Conservation (phyloP, 2,888 invertebrate species). For the Drosophila nr. fundita region DNA sequence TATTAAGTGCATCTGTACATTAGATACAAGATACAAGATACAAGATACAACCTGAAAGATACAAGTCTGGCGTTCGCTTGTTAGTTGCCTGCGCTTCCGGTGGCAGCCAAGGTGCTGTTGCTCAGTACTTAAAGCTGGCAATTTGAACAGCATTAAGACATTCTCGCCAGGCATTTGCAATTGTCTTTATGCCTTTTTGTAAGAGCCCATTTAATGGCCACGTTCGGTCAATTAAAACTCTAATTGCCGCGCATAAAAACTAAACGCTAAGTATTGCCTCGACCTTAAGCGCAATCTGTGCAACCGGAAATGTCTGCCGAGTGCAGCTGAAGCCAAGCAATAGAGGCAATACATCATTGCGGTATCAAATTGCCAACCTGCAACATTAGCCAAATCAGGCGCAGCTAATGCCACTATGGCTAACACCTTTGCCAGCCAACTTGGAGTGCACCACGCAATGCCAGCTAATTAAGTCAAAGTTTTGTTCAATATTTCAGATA, state of each 20-base stretch:
- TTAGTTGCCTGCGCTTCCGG: conserved; percentile 53
- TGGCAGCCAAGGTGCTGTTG: conserved; percentile 36
- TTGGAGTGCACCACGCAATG: conserved; percentile 54
- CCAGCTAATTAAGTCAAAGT: conserved; percentile 39
- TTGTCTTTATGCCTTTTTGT: conserved; percentile 66
- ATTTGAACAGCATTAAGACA: conserved; percentile 45
- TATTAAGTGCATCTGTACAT: conserved; percentile 62
- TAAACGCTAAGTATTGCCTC: conserved; percentile 20
- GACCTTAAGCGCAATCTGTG: conserved; percentile 44
- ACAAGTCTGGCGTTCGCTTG: conserved; percentile 41
- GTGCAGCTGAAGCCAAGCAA: conserved; percentile 23
- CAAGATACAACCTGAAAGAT: conserved; percentile 45
- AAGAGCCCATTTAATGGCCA: conserved; percentile 52
- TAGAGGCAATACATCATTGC: conserved; percentile 44
- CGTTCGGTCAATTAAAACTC: conserved; percentile 70
- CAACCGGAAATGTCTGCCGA: conserved; percentile 13
- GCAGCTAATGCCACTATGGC: conserved; percentile 39
- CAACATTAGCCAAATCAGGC: conserved; percentile 59
- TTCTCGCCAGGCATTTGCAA: conserved; percentile 43
- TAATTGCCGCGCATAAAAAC: conserved; percentile 63
- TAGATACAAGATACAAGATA: conserved; percentile 49
- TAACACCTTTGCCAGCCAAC: conserved; percentile 41
- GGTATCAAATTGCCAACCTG: conserved; percentile 17
- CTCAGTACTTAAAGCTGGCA: conserved; percentile 40
- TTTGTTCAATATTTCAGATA: conserved; percentile 35